These are phyloP conservation scores for Paradoxurus hermaphroditus DNA, from an alignment of 2,113 vertebrate species.

Conservation along the genomic window DNA sequence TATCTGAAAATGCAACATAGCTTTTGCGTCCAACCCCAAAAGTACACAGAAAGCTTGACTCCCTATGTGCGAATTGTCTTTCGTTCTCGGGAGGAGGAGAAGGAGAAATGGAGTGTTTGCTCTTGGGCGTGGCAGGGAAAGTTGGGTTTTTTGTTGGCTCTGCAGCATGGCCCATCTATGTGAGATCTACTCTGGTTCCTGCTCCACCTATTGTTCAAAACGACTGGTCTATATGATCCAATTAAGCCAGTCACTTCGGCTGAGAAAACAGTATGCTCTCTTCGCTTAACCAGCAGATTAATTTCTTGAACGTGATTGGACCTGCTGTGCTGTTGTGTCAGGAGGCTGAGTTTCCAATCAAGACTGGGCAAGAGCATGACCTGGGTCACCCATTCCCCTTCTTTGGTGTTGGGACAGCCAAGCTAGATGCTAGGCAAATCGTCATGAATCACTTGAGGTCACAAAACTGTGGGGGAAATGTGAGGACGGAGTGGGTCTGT, in stretches of 20 bases:
- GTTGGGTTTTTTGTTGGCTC: not conserved
- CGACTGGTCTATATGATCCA: constrained; percentile 40
- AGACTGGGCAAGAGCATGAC: not conserved
- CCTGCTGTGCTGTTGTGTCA: not conserved
- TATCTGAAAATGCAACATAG: not conserved
- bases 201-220: constrained; percentile 14
- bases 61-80: not conserved
- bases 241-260: not conserved
- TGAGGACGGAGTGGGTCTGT: not conserved
- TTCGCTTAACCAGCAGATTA: not conserved
- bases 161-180: not conserved
- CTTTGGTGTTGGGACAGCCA: not conserved
- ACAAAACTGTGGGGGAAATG: not conserved
- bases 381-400: not conserved
- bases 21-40: not conserved
- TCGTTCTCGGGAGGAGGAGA: not conserved
- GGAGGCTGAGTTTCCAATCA: not conserved
- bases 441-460: not conserved
- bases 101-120: not conserved
- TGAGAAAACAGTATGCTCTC: constrained; percentile 27
- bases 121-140: not conserved
- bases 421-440: not conserved
- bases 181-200: not conserved
- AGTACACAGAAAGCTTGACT: not conserved
- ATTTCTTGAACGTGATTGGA: not conserved